Percentiles rank a stretch among this genome's conserved stretches.
Evolutionary conservation across 1,140 invertebrate species (phyloP).

Genomic region (Hylyphantes graminicola): DNA sequence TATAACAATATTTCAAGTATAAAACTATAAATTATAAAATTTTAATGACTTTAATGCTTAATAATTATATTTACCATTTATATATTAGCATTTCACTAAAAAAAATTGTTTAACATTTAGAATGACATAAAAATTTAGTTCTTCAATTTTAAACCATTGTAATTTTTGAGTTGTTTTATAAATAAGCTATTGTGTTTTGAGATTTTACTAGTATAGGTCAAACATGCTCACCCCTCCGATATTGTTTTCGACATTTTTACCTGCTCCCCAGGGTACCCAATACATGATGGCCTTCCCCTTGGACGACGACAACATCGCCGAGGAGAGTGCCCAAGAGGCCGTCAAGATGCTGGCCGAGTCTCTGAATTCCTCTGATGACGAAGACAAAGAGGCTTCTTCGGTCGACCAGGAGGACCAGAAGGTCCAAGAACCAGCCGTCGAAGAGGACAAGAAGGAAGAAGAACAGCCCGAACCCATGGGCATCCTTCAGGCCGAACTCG

Average conservation of each 20-base stretch:
- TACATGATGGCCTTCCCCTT: slow-evolving; percentile 61
- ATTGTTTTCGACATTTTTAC: slow-evolving; percentile 48
- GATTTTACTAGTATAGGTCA: slow-evolving; percentile 25
- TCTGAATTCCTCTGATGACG: slow-evolving; percentile 38
- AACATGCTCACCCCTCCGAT: slow-evolving; percentile 47
- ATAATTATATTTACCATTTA: no score
- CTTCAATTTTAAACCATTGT: not conserved
- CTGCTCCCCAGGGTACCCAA: slow-evolving; percentile 49
- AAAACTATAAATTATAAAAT: no score
- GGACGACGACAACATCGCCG: slow-evolving; percentile 51
- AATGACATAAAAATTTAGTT: no score
- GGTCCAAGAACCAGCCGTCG: not conserved
- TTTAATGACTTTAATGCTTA: no score
- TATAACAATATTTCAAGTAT: no score
- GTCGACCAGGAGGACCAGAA: slow-evolving; percentile 7
- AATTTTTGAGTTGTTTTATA: not conserved
- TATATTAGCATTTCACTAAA: no score
- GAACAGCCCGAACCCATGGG: slow-evolving; percentile 50
- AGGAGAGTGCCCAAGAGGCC: slow-evolving; percentile 52
- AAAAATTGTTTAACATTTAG: no score
- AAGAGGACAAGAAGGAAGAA: slow-evolving; percentile 37
- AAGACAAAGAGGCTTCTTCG: slow-evolving; percentile 22
- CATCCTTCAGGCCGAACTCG: slow-evolving; percentile 43
- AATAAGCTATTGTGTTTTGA: not conserved
- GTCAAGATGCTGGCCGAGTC: slow-evolving; percentile 53